Percentiles rank a stretch among this genome's conserved stretches.
Evolutionary conservation across 2,888 invertebrate genomes (phyloP).

Genomic region (Metacarcinus magister): DNA sequence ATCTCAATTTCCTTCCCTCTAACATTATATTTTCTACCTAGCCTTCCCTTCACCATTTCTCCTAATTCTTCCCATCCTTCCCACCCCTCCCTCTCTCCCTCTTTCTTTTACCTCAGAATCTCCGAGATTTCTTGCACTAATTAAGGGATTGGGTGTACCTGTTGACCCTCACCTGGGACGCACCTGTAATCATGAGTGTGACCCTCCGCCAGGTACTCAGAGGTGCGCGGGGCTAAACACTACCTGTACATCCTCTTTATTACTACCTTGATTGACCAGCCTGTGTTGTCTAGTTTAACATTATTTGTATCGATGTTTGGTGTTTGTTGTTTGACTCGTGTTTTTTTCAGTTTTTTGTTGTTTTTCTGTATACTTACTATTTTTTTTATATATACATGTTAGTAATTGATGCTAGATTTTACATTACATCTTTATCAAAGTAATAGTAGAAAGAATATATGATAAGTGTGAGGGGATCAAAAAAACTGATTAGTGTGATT

Average conservation of each 20-base stretch:
- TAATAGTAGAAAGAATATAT: too few species aligned
- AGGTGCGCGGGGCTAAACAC: neutral
- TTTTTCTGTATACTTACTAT: too few species aligned
- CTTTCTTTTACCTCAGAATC: slow-evolving; percentile 17
- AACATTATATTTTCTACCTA: neutral
- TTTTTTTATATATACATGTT: too few species aligned
- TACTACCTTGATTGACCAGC: neutral
- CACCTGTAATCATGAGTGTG: neutral
- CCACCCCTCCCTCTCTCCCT: neutral
- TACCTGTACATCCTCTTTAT: neutral
- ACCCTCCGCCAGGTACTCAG: neutral
- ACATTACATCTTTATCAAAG: too few species aligned
- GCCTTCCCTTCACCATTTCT: neutral
- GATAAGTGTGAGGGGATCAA: too few species aligned
- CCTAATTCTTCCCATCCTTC: neutral
- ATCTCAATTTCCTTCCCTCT: slow-evolving; percentile 20
- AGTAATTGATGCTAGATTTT: too few species aligned
- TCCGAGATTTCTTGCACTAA: neutral
- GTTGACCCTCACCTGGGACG: neutral
- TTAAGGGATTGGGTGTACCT: neutral
- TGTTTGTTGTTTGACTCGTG: too few species aligned
- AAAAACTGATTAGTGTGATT: too few species aligned
- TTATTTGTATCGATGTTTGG: too few species aligned
- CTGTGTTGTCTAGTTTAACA: neutral
- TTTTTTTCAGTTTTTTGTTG: too few species aligned